Conservation (phyloP, 2,797 vertebrate genomes). For the Acanthiza pusilla region DNA sequence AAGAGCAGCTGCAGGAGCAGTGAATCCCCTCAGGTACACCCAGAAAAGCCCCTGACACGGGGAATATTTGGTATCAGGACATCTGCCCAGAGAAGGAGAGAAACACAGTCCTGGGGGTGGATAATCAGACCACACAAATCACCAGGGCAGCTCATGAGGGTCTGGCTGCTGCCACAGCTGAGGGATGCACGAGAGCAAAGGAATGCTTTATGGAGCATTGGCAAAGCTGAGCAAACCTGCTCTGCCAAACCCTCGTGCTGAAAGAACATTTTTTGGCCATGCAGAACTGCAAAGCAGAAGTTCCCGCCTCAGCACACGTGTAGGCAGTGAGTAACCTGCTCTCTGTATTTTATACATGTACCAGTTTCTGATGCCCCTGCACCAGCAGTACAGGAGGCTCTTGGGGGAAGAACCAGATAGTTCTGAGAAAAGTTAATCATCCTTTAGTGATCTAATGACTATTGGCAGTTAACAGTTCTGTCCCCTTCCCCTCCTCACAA, state of each 20-base stretch:
- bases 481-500: background rate
- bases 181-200: background rate
- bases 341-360: background rate
- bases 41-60: background rate
- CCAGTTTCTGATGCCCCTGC: background rate
- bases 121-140: background rate
- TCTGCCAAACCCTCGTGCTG: background rate
- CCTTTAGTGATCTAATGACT: background rate
- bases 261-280: background rate
- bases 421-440: conserved; percentile 21
- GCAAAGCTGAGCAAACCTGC: background rate
- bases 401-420: background rate
- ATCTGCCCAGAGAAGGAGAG: background rate
- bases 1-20: background rate
- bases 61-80: background rate
- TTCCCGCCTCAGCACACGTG: background rate
- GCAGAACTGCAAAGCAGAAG: background rate
- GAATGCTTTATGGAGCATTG: background rate
- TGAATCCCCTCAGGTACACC: background rate
- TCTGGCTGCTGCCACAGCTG: background rate
- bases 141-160: background rate
- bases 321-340: background rate
- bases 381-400: background rate
- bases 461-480: background rate
- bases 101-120: background rate